Evolutionary conservation across 2,797 vertebrate species (phyloP).

Genomic region (Sitta carolinensis): DNA sequence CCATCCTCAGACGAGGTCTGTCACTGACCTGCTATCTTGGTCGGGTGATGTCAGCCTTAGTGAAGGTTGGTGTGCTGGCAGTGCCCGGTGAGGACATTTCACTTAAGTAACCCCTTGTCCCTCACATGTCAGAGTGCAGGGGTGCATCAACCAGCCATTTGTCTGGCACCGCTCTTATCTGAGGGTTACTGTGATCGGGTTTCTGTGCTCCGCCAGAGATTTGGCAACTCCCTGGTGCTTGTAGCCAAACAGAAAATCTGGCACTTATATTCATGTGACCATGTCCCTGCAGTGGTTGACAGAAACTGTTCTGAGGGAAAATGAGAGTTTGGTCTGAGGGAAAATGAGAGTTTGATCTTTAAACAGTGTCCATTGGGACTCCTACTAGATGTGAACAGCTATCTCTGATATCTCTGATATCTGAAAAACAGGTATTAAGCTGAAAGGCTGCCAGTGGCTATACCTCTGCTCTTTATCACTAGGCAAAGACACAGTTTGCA

Average conservation of each 20-base stretch:
- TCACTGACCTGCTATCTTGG: not conserved
- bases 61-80: not conserved
- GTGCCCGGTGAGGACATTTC: not conserved
- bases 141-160: not conserved
- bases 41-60: not conserved
- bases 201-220: not conserved
- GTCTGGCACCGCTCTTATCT: slow-evolving; percentile 14
- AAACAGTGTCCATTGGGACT: not conserved
- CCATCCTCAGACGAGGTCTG: not conserved
- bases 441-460: not conserved
- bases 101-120: not conserved
- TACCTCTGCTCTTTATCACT: not conserved
- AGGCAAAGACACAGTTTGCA: not conserved
- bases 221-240: not conserved
- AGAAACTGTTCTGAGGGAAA: not conserved
- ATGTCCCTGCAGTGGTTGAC: not conserved
- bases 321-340: not conserved
- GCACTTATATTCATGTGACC: not conserved
- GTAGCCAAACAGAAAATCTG: slow-evolving; percentile 18
- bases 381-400: not conserved
- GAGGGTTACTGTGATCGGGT: slow-evolving; percentile 23
- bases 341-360: not conserved
- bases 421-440: not conserved
- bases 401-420: not conserved
- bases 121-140: not conserved